Base-by-base conservation (phyloP, 2,888 invertebrate genomes). In the Spodoptera exigua region DNA sequence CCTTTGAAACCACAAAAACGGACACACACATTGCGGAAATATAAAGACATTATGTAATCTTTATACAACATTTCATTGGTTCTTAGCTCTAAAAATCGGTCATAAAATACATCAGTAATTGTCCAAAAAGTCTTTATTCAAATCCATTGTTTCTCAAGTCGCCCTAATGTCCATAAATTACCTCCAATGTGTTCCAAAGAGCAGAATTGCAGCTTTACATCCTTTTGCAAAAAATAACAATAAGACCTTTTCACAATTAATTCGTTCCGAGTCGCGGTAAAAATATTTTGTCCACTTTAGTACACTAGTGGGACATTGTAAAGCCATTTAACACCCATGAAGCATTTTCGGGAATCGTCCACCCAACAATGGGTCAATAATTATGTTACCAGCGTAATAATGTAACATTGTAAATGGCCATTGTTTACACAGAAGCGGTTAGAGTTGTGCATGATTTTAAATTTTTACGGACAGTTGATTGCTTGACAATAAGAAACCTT, bases 381-480 rank as follows among this genome's bases (percentile, higher is more conserved):
- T 91, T 90, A 89, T 89, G 87, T 91, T 88, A 86, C 86, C 83
- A 89, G 87, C 89, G 86, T 88, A 89, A 89, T 90, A 90, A 91
- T 87, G 83, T 84, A 80, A 87, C 88, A 85, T 87, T 88, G 87
- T 90, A 85, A 89, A 81, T 80, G 80, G 61, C 90, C 81, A 91
- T 93, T 93, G 92, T 93, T 92, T 93, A 91, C 89, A 79, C 86
- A 80, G 86, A 86, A 89, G 87, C 91, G 89, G 89, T 89, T 84
- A 86, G 64, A 63, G 78, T 77, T 82, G 53, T 70, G 72, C 78
- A 75, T 72, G 69, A 77, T 82, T 74, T 75, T 78, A 74, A 67
- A 66, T 70, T 56, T 47, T 61, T 36, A 61, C 71, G 34, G 63
- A 47, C 49, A 51, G 21, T 48, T 46, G 18, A 35, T 48, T 46